Evolutionary conservation across 2,113 vertebrate genomes (phyloP), one percentile per base, ranked within the genome.

Genomic region (Brienomyrus brachyistius): DNA sequence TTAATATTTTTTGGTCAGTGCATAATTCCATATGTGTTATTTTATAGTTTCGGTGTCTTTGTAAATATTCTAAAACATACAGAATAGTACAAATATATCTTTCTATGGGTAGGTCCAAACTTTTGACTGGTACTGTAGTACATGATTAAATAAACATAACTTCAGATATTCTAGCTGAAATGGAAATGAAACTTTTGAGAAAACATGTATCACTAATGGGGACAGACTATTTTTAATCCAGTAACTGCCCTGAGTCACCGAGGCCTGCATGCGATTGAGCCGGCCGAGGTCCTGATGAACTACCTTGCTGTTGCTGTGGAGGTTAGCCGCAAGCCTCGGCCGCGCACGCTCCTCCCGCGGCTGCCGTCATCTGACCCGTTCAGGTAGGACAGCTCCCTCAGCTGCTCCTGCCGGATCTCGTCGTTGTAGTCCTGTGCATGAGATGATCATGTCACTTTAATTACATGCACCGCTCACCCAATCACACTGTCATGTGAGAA

Each of bases 401-500:
- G 95, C 83, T 99, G 98, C 93, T 99, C 98, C 93, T 99, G 98
- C 90, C 98, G 97, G 93, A 99, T 99, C 95, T 99, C 97, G 93
- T 99, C 98, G 90, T 99, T 99, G 92, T 99, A 99, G 94, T 99
- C 98, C 98, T 99, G 92, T 27, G 93, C 94, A 88, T 59, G 91
- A 92, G 15, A 43, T 27, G 51, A 56, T 35, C 23, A 40, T 27
- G 51, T 54, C 51, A 52, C 27, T 35, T 56, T 54, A 87, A 9
- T 35, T 17, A 54, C 56, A 56, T 5, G 51, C 7, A 19, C 23
- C 10, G n/a, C 11, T 87, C 6, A 27, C 7, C 51, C n/a, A 52
- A 52, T 86, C 27, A 35, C 51, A 86, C 4, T 11, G 10, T 48
- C 85, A 10, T 92, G 43, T 89, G 86, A 92, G 87, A 91, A 90